Evolutionary conservation across 2,888 invertebrate species (phyloP).

Genomic region (Agrotis clavis): DNA sequence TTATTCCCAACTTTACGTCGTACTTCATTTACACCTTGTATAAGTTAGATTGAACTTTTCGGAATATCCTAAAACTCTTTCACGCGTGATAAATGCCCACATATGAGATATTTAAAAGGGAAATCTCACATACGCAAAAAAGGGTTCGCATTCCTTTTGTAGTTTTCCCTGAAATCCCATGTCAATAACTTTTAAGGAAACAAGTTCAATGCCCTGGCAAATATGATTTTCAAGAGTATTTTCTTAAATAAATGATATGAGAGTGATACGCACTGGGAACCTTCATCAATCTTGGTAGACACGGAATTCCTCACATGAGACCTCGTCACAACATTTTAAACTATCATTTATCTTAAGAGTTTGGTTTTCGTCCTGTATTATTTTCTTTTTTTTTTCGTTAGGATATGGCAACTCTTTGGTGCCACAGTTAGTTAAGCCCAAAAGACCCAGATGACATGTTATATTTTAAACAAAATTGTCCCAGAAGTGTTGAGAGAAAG

Average conservation of each 20-base stretch:
- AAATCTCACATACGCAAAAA: background rate
- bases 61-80: background rate
- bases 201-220: slow-evolving; percentile 12
- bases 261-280: background rate
- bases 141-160: background rate
- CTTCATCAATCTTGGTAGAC: slow-evolving; percentile 28
- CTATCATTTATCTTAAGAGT: slow-evolving; percentile 32
- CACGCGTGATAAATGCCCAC: slow-evolving; percentile 14
- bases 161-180: background rate
- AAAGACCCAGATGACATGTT: no score
- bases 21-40: no score
- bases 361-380: background rate
- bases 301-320: slow-evolving; percentile 5
- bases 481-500: no score
- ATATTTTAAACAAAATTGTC: no score
- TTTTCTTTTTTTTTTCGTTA: background rate
- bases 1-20: no score
- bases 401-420: no score
- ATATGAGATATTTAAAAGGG: background rate
- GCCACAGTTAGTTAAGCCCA: no score
- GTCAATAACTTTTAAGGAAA: slow-evolving; percentile 3
- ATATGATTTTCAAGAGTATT: slow-evolving; percentile 3
- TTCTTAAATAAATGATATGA: slow-evolving; percentile 23
- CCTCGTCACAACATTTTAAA: no score
- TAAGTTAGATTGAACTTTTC: background rate